phyloP scores from a whole-genome alignment of 2,113 vertebrate species.

The Orycteropus afer region DNA sequence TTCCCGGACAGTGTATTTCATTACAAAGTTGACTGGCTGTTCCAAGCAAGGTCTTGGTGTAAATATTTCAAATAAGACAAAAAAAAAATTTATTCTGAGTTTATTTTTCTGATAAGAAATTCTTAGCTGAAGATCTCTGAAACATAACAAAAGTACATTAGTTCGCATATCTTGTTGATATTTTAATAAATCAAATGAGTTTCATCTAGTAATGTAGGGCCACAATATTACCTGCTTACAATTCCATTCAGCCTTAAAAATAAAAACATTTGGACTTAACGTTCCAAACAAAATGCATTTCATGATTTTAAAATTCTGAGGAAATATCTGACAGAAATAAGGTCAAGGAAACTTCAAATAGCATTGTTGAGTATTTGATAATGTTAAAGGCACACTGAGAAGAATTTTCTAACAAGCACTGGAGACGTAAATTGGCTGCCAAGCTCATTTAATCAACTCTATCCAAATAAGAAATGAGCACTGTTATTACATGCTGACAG shows the following conservation, averaged over 20 bases:
- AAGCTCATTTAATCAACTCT: constrained; percentile 21
- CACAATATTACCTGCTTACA: background rate
- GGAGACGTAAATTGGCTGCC: constrained; percentile 35
- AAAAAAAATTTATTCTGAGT: constrained; percentile 17
- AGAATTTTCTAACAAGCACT: constrained; percentile 32
- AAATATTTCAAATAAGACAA: constrained; percentile 33
- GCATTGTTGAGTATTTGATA: background rate
- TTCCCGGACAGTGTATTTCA: background rate
- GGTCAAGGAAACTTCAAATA: background rate
- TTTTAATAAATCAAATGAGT: constrained; percentile 47
- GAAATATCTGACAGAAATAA: constrained; percentile 22
- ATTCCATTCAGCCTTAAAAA: background rate
- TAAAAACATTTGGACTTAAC: background rate
- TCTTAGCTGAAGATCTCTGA: background rate
- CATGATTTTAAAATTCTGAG: background rate
- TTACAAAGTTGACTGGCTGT: background rate
- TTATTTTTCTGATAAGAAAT: constrained; percentile 42
- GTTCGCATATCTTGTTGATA: background rate
- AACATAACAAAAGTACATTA: background rate
- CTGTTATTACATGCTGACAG: background rate
- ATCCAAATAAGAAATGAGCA: constrained; percentile 24
- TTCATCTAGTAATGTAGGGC: constrained; percentile 32
- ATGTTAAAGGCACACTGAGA: constrained; percentile 5
- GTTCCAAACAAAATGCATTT: background rate
- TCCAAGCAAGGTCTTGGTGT: background rate